Evolutionary conservation across 37 sponge, comb jelly and placozoan species (phyloP).

Genomic region (Ephydatia muelleri): DNA sequence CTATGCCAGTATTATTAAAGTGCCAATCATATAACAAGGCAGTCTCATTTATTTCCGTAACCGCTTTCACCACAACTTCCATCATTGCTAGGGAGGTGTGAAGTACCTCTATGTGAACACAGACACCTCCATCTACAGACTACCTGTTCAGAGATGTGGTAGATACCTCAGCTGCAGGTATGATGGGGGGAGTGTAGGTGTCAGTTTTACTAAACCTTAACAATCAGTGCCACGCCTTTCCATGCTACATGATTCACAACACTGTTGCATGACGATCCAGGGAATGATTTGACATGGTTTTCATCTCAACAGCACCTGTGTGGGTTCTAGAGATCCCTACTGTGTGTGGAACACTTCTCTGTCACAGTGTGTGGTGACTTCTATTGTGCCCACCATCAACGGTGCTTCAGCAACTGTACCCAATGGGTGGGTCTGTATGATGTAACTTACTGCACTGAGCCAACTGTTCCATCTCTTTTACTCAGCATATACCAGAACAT

Average conservation of each 20-base stretch:
- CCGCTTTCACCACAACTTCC: neutral
- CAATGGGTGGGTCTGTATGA: neutral
- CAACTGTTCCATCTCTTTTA: neutral
- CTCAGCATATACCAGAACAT: neutral
- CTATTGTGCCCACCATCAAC: neutral
- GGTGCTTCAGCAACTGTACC: neutral
- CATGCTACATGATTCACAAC: too few relatives aligned
- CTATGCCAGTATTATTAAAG: too few relatives aligned
- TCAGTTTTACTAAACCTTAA: too few relatives aligned
- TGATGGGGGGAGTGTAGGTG: neutral
- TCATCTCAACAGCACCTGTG: constrained; percentile 12
- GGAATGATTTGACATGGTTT: too few relatives aligned
- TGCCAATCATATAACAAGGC: too few relatives aligned
- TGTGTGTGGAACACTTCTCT: constrained; percentile 36
- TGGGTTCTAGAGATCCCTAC: constrained; percentile 42
- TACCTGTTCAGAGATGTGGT: neutral
- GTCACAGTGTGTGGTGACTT: neutral
- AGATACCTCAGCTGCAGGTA: neutral
- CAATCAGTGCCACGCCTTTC: too few relatives aligned
- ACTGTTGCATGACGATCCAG: too few relatives aligned
- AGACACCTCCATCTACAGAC: neutral
- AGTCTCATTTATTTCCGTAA: too few relatives aligned
- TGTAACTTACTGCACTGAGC: neutral
- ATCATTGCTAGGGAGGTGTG: neutral
- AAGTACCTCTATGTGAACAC: neutral